Conservation (phyloP, 1,140 invertebrate genomes). For the Drosophila melanica region DNA sequence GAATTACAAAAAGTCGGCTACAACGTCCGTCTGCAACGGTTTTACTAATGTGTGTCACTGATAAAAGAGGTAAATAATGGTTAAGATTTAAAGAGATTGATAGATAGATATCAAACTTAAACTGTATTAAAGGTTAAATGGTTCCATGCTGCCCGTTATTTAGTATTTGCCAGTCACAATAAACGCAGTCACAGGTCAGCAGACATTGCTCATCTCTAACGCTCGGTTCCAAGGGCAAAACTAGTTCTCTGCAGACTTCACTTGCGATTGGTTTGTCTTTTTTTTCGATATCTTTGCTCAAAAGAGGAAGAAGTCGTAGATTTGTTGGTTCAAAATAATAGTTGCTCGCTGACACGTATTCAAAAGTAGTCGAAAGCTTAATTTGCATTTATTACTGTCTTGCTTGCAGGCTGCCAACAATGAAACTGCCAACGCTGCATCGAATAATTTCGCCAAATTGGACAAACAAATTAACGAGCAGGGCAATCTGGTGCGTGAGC, state of each 20-base stretch:
- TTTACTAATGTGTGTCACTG: no score
- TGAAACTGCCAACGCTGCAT: conserved; percentile 39
- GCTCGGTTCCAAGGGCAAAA: conserved; percentile 29
- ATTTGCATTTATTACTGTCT: not conserved
- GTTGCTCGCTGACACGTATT: conserved; percentile 33
- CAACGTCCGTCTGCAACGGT: not conserved
- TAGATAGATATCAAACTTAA: no score
- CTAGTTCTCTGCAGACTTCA: conserved; percentile 56
- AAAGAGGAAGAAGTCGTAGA: conserved; percentile 11
- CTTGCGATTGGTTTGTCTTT: conserved; percentile 31
- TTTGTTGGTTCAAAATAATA: conserved; percentile 1
- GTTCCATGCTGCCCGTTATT: not conserved
- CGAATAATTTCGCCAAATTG: conserved; percentile 44
- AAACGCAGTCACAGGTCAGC: conserved; percentile 1
- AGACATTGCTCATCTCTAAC: conserved; percentile 15
- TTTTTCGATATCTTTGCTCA: conserved; percentile 12
- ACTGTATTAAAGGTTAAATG: no score
- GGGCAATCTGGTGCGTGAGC: conserved; percentile 89
- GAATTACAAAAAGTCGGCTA: no score
- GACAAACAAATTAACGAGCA: conserved; percentile 85
- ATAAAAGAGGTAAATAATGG: no score
- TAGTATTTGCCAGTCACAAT: conserved; percentile 1
- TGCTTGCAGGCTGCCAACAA: conserved; percentile 36
- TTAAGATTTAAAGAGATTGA: no score
- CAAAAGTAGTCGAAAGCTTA: conserved; percentile 10